Evolutionary conservation across 2,797 vertebrate species (phyloP).

Genomic region (Tauraco hartlaubi): DNA sequence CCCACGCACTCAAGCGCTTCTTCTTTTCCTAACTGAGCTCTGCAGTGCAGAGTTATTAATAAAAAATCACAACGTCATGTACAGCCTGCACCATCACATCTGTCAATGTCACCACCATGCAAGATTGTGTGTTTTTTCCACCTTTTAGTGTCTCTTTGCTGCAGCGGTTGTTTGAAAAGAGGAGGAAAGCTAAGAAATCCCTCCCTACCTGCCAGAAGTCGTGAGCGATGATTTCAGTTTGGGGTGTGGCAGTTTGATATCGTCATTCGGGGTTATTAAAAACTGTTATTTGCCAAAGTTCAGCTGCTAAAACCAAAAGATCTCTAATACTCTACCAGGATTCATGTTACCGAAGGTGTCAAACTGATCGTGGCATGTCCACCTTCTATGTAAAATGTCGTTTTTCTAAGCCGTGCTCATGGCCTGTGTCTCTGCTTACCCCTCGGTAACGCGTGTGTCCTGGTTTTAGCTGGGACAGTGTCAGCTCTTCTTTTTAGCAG

Average conservation of each 20-base stretch:
- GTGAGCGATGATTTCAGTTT: neutral
- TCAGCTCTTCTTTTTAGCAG: too few species aligned
- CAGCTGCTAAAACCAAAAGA: neutral
- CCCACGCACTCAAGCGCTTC: neutral
- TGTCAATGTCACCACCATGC: slow-evolving; percentile 11
- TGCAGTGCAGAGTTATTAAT: slow-evolving; percentile 67
- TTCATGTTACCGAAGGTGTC: neutral
- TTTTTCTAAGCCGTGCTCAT: neutral
- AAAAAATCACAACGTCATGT: slow-evolving; percentile 52
- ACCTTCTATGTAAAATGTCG: neutral
- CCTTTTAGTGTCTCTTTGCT: neutral
- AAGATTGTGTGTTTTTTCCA: neutral
- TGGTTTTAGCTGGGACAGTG: too few species aligned
- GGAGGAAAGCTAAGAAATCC: neutral
- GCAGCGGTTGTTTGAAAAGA: neutral
- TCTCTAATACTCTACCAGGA: neutral
- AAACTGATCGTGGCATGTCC: neutral
- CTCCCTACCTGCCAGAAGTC: neutral
- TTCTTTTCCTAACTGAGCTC: slow-evolving; percentile 9
- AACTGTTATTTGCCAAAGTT: neutral
- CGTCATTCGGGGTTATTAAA: neutral
- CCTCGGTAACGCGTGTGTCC: neutral
- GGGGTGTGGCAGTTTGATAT: neutral
- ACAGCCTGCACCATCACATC: slow-evolving; percentile 11
- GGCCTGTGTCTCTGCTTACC: neutral